Conservation (phyloP, 2,888 invertebrate genomes). For the Branchellion lobata region DNA sequence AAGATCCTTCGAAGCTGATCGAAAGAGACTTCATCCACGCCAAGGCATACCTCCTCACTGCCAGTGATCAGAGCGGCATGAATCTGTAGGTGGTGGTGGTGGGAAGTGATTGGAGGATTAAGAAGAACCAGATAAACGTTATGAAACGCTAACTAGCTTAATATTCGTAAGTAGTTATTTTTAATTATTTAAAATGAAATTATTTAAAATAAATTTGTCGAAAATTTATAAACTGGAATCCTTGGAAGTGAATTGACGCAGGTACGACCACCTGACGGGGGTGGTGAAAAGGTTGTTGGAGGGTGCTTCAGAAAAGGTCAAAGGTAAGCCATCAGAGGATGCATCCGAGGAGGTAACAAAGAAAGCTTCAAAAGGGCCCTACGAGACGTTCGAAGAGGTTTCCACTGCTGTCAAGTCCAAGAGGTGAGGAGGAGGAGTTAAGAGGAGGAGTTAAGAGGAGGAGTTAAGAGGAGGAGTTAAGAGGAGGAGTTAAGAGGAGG, state of each 20-base stretch:
- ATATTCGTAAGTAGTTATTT: no score
- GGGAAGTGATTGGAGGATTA: no score
- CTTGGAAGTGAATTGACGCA: background rate
- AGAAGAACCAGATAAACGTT: background rate
- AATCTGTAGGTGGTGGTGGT: slow-evolving; percentile 59
- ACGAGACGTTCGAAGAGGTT: slow-evolving; percentile 19
- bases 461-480: no score
- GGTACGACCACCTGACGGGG: slow-evolving; percentile 33
- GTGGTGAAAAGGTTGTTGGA: slow-evolving; percentile 12
- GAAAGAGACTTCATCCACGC: slow-evolving; percentile 55
- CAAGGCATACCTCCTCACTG: slow-evolving; percentile 59
- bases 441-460: no score
- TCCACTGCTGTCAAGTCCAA: background rate
- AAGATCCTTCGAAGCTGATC: slow-evolving; percentile 23
- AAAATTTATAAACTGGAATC: background rate
- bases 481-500: no score
- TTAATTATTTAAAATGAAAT: no score
- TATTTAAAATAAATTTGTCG: no score
- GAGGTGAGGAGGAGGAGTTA: no score
- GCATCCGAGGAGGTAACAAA: no score
- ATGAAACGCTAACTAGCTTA: no score
- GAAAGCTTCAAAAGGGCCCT: slow-evolving; percentile 2
- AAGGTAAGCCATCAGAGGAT: background rate
- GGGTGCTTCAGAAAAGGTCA: background rate
- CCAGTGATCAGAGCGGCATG: slow-evolving; percentile 59